Conservation (phyloP, 2,888 invertebrate genomes). For the Calephelis perditalis region DNA sequence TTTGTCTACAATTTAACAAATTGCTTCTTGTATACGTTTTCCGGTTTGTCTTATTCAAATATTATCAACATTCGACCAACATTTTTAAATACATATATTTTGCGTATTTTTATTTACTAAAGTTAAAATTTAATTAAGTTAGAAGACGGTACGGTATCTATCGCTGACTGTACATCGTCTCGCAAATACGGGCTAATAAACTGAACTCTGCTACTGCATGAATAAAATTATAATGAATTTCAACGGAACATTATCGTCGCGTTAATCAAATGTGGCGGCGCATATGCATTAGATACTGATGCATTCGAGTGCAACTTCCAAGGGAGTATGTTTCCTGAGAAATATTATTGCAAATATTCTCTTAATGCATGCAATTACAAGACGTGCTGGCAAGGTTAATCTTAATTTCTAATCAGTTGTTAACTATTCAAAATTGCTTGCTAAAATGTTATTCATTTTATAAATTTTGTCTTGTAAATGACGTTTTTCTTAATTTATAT, state of each 20-base stretch:
- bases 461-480: too few species aligned
- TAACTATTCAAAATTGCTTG: not conserved
- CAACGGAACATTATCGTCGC: slow-evolving; percentile 46
- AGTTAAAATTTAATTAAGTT: too few species aligned
- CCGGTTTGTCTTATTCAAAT: too few species aligned
- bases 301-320: slow-evolving; percentile 25
- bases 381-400: not conserved
- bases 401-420: not conserved
- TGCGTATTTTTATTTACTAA: too few species aligned
- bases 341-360: slow-evolving; percentile 4
- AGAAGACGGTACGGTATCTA: too few species aligned
- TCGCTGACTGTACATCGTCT: not conserved
- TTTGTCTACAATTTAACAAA: too few species aligned
- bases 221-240: slow-evolving; percentile 72
- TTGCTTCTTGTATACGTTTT: too few species aligned
- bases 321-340: slow-evolving; percentile 19
- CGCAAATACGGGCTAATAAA: slow-evolving; percentile 43
- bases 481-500: too few species aligned
- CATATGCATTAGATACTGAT: slow-evolving; percentile 47
- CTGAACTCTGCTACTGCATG: slow-evolving; percentile 41
- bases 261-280: slow-evolving; percentile 51
- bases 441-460: too few species aligned
- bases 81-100: too few species aligned
- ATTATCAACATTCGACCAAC: too few species aligned
- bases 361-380: slow-evolving; percentile 1